A percentile compares a stretch with the other conserved stretches of the same genome.
Evolutionary conservation across 2,797 vertebrate genomes (phyloP).

Genomic region (Falco berigora): DNA sequence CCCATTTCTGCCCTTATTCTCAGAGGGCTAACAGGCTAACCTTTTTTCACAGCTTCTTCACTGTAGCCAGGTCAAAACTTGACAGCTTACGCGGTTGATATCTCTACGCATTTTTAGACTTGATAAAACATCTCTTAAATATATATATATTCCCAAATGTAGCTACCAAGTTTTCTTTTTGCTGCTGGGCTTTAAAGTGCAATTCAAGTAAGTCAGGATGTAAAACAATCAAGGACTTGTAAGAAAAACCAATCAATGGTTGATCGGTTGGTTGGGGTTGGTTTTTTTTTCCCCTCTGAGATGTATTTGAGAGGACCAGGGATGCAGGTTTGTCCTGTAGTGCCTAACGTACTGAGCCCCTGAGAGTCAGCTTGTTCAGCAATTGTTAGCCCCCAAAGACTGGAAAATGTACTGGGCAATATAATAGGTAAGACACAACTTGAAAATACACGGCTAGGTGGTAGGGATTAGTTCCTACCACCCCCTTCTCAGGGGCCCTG

Average conservation of each 20-base stretch:
- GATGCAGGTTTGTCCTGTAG: background rate
- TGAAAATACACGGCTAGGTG: background rate
- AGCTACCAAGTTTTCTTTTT: conserved; percentile 7
- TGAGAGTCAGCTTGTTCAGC: background rate
- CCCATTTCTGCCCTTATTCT: background rate
- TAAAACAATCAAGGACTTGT: background rate
- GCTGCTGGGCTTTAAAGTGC: conserved; percentile 54
- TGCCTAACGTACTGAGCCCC: background rate
- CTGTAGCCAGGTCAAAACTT: background rate
- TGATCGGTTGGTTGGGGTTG: background rate
- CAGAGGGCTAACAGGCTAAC: background rate
- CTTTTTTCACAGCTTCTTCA: background rate
- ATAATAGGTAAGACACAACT: background rate
- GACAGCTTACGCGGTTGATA: background rate
- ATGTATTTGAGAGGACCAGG: background rate
- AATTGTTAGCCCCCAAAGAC: background rate
- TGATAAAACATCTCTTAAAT: background rate
- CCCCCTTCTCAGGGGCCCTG: background rate
- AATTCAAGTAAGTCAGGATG: conserved; percentile 31
- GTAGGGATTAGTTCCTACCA: background rate
- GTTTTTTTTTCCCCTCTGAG: background rate
- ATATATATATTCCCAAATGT: background rate
- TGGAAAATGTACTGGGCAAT: background rate
- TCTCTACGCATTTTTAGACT: background rate
- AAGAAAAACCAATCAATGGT: background rate